phyloP scores from a whole-genome alignment of 2,797 vertebrate species.

The Aeoliscus strigatus region DNA sequence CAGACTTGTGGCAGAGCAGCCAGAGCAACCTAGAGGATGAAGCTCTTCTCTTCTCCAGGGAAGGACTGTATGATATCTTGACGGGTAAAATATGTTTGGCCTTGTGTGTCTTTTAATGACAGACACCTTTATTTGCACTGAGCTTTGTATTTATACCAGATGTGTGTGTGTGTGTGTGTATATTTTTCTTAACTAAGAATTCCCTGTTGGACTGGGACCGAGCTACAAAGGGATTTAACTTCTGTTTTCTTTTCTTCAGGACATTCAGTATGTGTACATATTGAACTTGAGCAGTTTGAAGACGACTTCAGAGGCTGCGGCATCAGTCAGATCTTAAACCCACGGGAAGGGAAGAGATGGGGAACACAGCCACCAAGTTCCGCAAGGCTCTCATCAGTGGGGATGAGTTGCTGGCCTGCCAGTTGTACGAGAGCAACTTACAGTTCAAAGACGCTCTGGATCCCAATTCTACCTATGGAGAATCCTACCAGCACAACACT shows the following conservation, averaged over 20 bases:
- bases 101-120: conserved; percentile 7
- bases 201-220: conserved; percentile 10
- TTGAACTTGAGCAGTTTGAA: conserved; percentile 69
- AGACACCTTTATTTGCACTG: not conserved
- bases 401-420: conserved; percentile 92
- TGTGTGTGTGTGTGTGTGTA: not conserved
- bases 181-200: conserved; percentile 9
- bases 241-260: conserved; percentile 58
- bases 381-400: conserved; percentile 96
- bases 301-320: conserved; percentile 48
- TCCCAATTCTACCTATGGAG: conserved; percentile 96
- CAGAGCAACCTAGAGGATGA: conserved; percentile 33
- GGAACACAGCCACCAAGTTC: conserved; percentile 97
- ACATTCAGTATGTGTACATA: conserved; percentile 75
- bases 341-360: conserved; percentile 77
- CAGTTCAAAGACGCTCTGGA: conserved; percentile 97
- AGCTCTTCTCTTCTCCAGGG: conserved; percentile 18
- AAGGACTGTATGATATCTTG: conserved; percentile 11
- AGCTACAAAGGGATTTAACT: conserved; percentile 18
- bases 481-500: conserved; percentile 98
- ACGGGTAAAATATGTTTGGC: conserved; percentile 4
- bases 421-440: conserved; percentile 94
- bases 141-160: not conserved
- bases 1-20: conserved; percentile 45
- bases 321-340: conserved; percentile 42